phyloP scores from a whole-genome alignment of 1,140 invertebrate species.

The Drosophila cardini region DNA sequence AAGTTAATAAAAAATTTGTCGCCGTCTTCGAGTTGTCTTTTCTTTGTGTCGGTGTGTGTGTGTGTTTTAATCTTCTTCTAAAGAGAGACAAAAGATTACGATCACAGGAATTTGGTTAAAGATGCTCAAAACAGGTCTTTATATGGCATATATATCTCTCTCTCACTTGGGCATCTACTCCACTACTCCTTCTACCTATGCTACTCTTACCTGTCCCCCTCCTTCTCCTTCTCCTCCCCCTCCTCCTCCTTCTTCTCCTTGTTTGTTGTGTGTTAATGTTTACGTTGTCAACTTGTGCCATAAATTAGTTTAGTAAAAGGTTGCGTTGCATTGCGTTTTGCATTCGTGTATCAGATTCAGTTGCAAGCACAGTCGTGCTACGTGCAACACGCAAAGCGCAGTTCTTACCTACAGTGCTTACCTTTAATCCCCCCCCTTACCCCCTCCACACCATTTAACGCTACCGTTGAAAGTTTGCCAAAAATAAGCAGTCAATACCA shows the following conservation, averaged over 20 bases:
- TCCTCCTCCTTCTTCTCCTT: conserved; percentile 2
- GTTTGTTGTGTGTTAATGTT: conserved; percentile 72
- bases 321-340: conserved; percentile 75
- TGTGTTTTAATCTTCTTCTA: conserved; percentile 81
- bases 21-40: conserved; percentile 71
- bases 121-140: conserved; percentile 80
- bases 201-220: too few species aligned
- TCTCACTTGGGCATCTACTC: conserved; percentile 16
- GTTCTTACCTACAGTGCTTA: not conserved
- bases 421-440: not conserved
- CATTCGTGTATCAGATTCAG: conserved; percentile 43
- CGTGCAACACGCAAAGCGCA: conserved; percentile 45
- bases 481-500: conserved; percentile 43
- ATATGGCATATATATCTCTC: conserved; percentile 34
- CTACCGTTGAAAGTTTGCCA: conserved; percentile 64
- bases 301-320: conserved; percentile 84
- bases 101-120: conserved; percentile 82
- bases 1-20: conserved; percentile 82
- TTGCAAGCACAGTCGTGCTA: conserved; percentile 20
- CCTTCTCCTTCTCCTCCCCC: not conserved
- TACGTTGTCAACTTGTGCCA: conserved; percentile 84
- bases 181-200: conserved; percentile 2
- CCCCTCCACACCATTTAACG: conserved; percentile 41
- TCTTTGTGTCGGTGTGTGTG: conserved; percentile 49
- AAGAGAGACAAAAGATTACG: conserved; percentile 82